A percentile compares a stretch with the other conserved stretches of the same genome.
Evolutionary conservation across 2,888 invertebrate genomes (phyloP).

Genomic region (Neoascia interrupta): DNA sequence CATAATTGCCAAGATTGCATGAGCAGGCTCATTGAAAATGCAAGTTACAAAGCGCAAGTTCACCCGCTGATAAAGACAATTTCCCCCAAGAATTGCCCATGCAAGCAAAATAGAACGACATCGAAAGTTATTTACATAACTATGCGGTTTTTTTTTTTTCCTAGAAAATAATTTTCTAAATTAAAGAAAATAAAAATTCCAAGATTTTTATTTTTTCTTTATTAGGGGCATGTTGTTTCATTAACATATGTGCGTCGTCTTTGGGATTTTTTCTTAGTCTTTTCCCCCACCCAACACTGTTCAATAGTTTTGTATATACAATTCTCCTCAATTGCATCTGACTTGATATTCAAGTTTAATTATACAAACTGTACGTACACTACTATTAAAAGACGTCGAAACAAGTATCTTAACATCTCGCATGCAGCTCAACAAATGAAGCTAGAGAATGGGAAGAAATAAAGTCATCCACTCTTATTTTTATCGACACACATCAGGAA

Average conservation of each 20-base stretch:
- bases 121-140: constrained; percentile 18
- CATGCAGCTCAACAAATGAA: constrained; percentile 11
- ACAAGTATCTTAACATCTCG: constrained; percentile 17
- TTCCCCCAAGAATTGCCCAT: constrained; percentile 31
- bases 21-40: constrained; percentile 5
- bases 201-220: constrained; percentile 31
- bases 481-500: constrained; percentile 34
- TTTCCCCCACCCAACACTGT: background rate
- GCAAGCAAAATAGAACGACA: constrained; percentile 37
- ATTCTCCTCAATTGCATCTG: constrained; percentile 20
- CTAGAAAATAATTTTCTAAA: constrained; percentile 33
- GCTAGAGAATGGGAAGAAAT: constrained; percentile 16
- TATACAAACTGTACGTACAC: constrained; percentile 22
- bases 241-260: background rate
- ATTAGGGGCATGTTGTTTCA: constrained; percentile 33
- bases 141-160: constrained; percentile 4
- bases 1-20: background rate
- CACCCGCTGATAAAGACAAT: background rate
- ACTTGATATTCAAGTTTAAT: constrained; percentile 55
- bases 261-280: constrained; percentile 5
- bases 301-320: constrained; percentile 32
- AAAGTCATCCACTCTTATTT: constrained; percentile 47
- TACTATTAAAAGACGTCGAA: constrained; percentile 28
- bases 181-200: constrained; percentile 45
- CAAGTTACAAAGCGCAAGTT: constrained; percentile 11